Evolutionary conservation across 2,113 vertebrate genomes (phyloP).

Genomic region (Leptocoma aspasia): DNA sequence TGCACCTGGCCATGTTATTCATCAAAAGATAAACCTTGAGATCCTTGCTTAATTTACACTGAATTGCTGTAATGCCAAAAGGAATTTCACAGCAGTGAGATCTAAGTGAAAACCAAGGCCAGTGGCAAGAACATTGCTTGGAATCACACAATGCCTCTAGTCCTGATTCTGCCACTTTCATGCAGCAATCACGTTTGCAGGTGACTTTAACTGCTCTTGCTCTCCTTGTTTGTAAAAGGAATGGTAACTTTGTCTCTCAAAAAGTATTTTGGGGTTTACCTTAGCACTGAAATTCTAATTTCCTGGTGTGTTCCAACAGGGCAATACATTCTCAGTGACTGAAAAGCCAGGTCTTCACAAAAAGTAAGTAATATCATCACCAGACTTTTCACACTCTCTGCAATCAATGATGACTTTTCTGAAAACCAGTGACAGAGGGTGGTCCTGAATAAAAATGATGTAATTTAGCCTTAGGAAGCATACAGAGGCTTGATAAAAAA

Average conservation of each 20-base stretch:
- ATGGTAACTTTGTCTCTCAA: not conserved
- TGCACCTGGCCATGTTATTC: not conserved
- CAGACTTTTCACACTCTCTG: not conserved
- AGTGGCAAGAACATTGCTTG: not conserved
- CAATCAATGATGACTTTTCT: not conserved
- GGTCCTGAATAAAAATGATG: not conserved
- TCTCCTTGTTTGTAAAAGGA: not conserved
- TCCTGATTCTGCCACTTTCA: not conserved
- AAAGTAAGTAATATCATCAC: not conserved
- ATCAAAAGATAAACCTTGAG: slow-evolving; percentile 18
- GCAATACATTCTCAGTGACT: not conserved
- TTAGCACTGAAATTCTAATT: not conserved
- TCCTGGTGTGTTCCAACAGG: not conserved
- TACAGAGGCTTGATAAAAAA: not conserved
- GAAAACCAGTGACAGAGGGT: not conserved
- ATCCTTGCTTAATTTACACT: not conserved
- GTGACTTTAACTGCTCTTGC: not conserved
- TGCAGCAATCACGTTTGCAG: not conserved
- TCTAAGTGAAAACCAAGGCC: not conserved
- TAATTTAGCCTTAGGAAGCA: not conserved
- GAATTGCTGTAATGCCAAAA: not conserved
- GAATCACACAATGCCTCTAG: not conserved
- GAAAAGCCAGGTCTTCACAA: not conserved
- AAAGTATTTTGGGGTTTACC: not conserved
- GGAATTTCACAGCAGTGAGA: not conserved